A percentile compares a stretch with the other conserved stretches of the same genome.
Conservation (phyloP, 1,140 invertebrate genomes). For the Rhyacophila brunnea region DNA sequence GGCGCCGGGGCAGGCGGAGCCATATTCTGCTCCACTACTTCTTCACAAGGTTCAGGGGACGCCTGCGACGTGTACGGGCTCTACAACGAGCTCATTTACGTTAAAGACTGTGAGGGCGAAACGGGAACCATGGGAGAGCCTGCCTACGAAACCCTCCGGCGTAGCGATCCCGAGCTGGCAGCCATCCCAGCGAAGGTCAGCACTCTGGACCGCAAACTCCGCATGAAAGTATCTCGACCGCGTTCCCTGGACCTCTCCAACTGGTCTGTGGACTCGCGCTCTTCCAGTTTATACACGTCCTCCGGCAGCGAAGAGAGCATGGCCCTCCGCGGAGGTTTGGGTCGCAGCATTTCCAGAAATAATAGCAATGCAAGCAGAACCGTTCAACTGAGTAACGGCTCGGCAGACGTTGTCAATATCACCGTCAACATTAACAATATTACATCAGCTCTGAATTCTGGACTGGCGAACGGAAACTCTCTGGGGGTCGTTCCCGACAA, state of each 20-base stretch:
- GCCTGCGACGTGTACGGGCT: slow-evolving; percentile 84
- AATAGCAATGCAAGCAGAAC: slow-evolving; percentile 69
- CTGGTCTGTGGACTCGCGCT: slow-evolving; percentile 84
- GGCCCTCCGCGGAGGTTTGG: slow-evolving; percentile 59
- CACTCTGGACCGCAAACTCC: slow-evolving; percentile 73
- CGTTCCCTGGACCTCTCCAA: slow-evolving; percentile 81
- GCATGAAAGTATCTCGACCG: slow-evolving; percentile 77
- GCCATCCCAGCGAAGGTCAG: slow-evolving; percentile 77
- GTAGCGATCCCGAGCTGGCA: slow-evolving; percentile 79
- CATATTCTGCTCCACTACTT: slow-evolving; percentile 58
- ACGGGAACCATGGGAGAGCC: slow-evolving; percentile 68
- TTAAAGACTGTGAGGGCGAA: slow-evolving; percentile 83
- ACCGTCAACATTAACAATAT: slow-evolving; percentile 33
- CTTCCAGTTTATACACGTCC: slow-evolving; percentile 76
- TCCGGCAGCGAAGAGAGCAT: slow-evolving; percentile 81
- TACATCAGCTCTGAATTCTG: slow-evolving; percentile 25
- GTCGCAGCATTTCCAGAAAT: slow-evolving; percentile 64
- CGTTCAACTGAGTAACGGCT: slow-evolving; percentile 44
- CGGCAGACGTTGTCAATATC: slow-evolving; percentile 32
- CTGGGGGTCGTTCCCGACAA: slow-evolving; percentile 37
- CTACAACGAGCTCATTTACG: slow-evolving; percentile 86
- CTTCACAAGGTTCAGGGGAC: slow-evolving; percentile 61
- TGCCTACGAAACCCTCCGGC: slow-evolving; percentile 70
- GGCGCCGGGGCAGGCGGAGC: slow-evolving; percentile 50
- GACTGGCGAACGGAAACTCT: slow-evolving; percentile 34